Evolutionary conservation across 2,113 vertebrate genomes (phyloP).

Genomic region (Chaenocephalus aceratus): DNA sequence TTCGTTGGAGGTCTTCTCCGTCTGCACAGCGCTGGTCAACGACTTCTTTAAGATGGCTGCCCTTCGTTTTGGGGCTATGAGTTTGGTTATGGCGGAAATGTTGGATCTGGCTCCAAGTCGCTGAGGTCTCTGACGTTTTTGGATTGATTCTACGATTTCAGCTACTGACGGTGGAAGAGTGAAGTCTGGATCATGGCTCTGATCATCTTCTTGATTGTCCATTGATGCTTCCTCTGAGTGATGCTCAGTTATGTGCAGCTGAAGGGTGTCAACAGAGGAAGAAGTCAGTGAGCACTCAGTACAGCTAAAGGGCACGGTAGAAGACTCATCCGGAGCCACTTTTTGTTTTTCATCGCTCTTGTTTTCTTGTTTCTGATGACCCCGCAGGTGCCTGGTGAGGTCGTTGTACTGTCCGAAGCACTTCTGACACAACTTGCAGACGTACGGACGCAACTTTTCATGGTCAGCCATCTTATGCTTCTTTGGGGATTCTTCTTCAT

Average conservation of each 20-base stretch:
- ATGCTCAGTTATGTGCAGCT: constrained; percentile 55
- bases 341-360: background rate
- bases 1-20: background rate
- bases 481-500: constrained; percentile 31
- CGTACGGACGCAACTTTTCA: constrained; percentile 65
- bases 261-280: constrained; percentile 52
- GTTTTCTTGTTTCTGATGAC: constrained; percentile 39
- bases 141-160: background rate
- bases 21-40: background rate
- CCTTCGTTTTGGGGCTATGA: constrained; percentile 67
- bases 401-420: constrained; percentile 72
- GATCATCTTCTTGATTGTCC: constrained; percentile 2
- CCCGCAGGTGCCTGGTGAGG: constrained; percentile 66
- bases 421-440: constrained; percentile 70
- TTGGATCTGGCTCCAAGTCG: constrained; percentile 59
- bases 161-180: background rate
- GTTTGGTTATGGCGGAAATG: constrained; percentile 68
- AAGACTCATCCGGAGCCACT: background rate
- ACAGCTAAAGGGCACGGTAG: constrained; percentile 50
- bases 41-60: constrained; percentile 8
- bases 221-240: constrained; percentile 25
- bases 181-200: constrained; percentile 28
- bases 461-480: constrained; percentile 61
- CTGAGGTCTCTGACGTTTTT: constrained; percentile 59
- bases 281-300: constrained; percentile 44